These are phyloP conservation scores for Synergus umbraculus DNA, from an alignment of 2,888 invertebrate genomes.

Conservation along the genomic window DNA sequence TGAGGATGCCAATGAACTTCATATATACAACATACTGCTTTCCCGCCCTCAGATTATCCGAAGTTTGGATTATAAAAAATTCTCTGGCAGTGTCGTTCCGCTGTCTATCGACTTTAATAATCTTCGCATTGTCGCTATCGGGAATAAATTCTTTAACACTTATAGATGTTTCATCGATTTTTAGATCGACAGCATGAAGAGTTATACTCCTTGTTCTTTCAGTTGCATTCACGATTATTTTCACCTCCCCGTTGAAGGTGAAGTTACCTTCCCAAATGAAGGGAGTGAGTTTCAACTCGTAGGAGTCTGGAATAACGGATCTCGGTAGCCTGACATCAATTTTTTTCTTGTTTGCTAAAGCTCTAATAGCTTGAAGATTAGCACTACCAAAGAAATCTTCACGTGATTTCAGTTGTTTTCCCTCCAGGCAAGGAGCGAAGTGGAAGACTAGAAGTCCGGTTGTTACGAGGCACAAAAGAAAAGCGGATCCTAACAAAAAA, in stretches of 20 bases:
- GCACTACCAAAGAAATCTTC: constrained; percentile 52
- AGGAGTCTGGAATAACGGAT: constrained; percentile 77
- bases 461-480: constrained; percentile 83
- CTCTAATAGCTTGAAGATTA: constrained; percentile 53
- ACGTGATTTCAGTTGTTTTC: constrained; percentile 57
- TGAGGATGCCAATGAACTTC: constrained; percentile 80
- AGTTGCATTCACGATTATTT: constrained; percentile 75
- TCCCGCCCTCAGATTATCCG: constrained; percentile 76
- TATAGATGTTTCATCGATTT: constrained; percentile 60
- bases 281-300: constrained; percentile 79
- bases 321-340: constrained; percentile 79
- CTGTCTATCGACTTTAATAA: neutral
- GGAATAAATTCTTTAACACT: neutral
- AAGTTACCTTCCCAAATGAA: constrained; percentile 87
- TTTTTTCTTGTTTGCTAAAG: constrained; percentile 14
- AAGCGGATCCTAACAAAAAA: constrained; percentile 82
- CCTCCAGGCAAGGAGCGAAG: constrained; percentile 83
- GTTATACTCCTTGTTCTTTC: constrained; percentile 73
- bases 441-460: constrained; percentile 88
- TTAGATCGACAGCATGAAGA: constrained; percentile 78
- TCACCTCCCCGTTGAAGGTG: constrained; percentile 84
- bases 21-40: constrained; percentile 79
- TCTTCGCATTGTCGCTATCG: neutral
- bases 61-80: constrained; percentile 42
- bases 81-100: neutral